phyloP scores from a whole-genome alignment of 2,888 invertebrate genomes.

The Saturnia pavonia region DNA sequence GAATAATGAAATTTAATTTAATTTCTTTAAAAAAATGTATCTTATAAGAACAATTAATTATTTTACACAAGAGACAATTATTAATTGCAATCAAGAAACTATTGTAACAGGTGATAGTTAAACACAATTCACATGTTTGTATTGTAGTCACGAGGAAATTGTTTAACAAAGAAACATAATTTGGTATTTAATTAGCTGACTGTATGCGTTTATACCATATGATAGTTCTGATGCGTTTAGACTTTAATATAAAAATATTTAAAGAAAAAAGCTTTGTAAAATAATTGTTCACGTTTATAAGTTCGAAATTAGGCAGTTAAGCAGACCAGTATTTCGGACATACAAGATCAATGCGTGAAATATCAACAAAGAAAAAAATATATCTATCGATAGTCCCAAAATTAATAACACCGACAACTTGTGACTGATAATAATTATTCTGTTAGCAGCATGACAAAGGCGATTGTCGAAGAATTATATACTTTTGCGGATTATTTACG shows the following conservation, averaged over 20 bases:
- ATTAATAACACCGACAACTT: background rate
- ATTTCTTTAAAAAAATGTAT: background rate
- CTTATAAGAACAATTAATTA: background rate
- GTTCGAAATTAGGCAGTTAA: background rate
- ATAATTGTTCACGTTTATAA: background rate
- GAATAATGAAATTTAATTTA: background rate
- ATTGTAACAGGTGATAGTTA: background rate
- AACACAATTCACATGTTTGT: background rate
- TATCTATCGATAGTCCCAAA: background rate
- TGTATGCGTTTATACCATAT: background rate
- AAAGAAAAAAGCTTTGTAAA: background rate
- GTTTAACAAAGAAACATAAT: background rate
- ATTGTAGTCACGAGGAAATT: background rate
- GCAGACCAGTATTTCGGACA: background rate
- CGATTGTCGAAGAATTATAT: background rate
- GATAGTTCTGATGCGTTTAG: background rate
- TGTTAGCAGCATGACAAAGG: background rate
- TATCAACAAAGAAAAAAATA: background rate
- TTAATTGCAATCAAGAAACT: conserved; percentile 1
- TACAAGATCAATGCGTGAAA: background rate
- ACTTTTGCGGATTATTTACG: background rate
- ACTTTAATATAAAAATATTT: background rate
- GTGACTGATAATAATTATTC: background rate
- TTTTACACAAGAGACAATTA: background rate
- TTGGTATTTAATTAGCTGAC: background rate